Base-by-base conservation (phyloP, 2,888 invertebrate genomes). In the Limenitis camilla region DNA sequence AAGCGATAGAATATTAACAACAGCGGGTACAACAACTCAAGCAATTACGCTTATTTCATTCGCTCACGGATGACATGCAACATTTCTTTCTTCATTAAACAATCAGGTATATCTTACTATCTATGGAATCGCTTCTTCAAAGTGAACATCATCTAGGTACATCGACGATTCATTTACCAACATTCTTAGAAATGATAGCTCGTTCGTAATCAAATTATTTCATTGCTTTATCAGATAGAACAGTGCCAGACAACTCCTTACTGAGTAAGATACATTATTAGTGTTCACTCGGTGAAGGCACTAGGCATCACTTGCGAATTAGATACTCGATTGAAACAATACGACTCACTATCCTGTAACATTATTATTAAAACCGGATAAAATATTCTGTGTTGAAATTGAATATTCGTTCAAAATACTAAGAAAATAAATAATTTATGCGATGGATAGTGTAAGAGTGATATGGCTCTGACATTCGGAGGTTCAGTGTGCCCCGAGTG, bases 231-330 rank as follows among this genome's bases (percentile, higher is more conserved):
- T 56, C 52, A 56, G 58, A 59, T 60, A 57, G 55, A 57, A 59
- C 50, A 52, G 55, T 59, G 53, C 53, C 53, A 53, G 56, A 52
- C 45, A 49, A 52, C 38, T 43, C 47, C 49, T 56, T 50, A 52
- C 46, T 50, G 31, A 38, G 48, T 58, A 52, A 53, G 40, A 52
- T 50, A 49, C 50, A 56, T 64, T 56, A 55, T 56, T 58, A 60
- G 66, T 69, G 63, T 68, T 70, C 70, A 73, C 71, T 74, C 67
- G 72, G 74, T 76, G 77, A 72, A 79, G 74, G 76, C 76, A 78
- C 74, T 74, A 64, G 68, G 68, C 66, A 72, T 74, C 71, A 72
- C 71, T 71, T 71, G 69, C 63, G 61, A 71, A 68, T 68, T 61
- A 65, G 63, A 66, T 65, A 69, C 68, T 72, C 70, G 67, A 70